Evolutionary conservation across 2,113 vertebrate species (phyloP), one percentile per base, ranked within the genome.

Genomic region (Eira barbara): DNA sequence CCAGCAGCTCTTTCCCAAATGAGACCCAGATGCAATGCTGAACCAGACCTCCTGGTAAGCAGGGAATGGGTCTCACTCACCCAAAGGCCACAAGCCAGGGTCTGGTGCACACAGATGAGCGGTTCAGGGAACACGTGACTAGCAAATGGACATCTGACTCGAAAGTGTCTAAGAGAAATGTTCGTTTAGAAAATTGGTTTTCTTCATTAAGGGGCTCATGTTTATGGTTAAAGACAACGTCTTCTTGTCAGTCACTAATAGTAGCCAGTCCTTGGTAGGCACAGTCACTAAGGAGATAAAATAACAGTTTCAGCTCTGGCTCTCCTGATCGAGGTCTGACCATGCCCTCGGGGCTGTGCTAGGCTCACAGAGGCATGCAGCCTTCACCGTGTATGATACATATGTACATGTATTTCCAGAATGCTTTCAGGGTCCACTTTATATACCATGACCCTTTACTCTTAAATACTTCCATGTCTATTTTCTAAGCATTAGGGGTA

Each of bases 361-460:
- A 49, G 36, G 34, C 1, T 7, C 36, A 63, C 4, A 2, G 57
- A 4, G 0, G 15, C 9, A 11, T 12, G 11, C 8, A 23, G 67
- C 12, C 63, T 65, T 76, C n/a, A 69, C 42, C 3, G 0, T 6
- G 76, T 27, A 7, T 18, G 52, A 23, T 18, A 45, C 4, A 69
- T 39, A 39, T 20, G 15, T 25, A 13, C 31, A 5, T 15, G 27
- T 31, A 18, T 59, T 71, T 34, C 15, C 25, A 78, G 45, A 96
- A 69, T 71, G 23, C 55, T 52, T 89, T 63, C 59, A 14, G 23
- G 84, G 17, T 65, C 78, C 34, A 36, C 65, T 93, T 80, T 81
- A 52, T 31, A 71, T 11, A 29, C 61, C 71, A 63, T 34, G 36
- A 34, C 69, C 12, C 15, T 89, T 55, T 49, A 73, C 14, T 27